Evolutionary conservation across 2,888 invertebrate genomes (phyloP), one percentile per base, ranked within the genome.

Genomic region (Thymelicus lineola): DNA sequence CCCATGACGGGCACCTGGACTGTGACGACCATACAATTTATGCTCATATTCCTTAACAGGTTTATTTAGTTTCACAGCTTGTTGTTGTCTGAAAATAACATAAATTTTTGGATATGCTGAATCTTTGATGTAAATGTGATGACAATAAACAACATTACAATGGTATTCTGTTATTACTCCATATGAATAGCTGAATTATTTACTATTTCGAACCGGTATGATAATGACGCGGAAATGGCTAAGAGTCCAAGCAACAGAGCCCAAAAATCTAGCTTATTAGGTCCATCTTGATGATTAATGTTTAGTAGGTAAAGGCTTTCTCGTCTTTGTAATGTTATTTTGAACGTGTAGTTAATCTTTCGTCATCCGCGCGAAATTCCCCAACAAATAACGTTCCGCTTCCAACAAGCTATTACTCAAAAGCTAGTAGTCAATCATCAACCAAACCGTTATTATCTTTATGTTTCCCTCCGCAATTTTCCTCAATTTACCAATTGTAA

Each of bases 1-100:
- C 91, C 92, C 92, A 91, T 91, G 90, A 89, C 90, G 88, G 78
- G 58, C 80, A 83, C 83, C 85, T 89, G 84, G 83, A 89, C 85
- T 90, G 89, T 77, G 76, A 77, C 77, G 38, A 35, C 62, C 57
- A 60, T 20, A 64, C 46, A 68, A 72, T 71, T 71, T 71, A 62
- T 72, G 15, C 50, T 72, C 72, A 73, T 63, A 72, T 62, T 46
- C 61, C 50, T 50, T 50, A 50, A 9, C 50, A 53, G 12, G 20
- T 53, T 53, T 53, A 28, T 53, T 20, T 53, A 10, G 53, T 53
- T 53, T 53, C 20, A 53, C 6, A 12, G 17, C 17, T 50, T 50
- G 50, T 50, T 50, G 15, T 50, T 50, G 15, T 7, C 48, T 50
- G 48, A 15, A 9, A 42, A 42, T 42, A 10, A 42, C 42, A 42